Evolutionary conservation across 1,140 invertebrate genomes (phyloP), one percentile per base, ranked within the genome.

Genomic region (Dermatophagoides farinae): DNA sequence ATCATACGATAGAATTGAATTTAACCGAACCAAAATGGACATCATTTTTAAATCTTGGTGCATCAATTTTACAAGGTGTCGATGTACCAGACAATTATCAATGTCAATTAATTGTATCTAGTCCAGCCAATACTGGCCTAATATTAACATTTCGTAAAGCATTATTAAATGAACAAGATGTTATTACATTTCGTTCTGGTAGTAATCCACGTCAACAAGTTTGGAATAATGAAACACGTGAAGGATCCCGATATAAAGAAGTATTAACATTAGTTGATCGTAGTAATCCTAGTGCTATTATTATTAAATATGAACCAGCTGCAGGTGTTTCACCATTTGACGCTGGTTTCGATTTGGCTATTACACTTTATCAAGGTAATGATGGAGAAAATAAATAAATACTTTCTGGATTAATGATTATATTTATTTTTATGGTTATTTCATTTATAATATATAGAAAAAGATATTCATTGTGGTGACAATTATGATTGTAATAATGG

Each of bases 401-500:
- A 20, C 8, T n/a, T n/a, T n/a, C n/a, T n/a, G n/a, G n/a, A n/a
- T n/a, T n/a, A n/a, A n/a, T n/a, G n/a, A n/a, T 10, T 49, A 18
- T 22, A n/a, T n/a, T n/a, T n/a, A n/a, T n/a, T n/a, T n/a, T n/a
- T n/a, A n/a, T n/a, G n/a, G n/a, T n/a, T n/a, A n/a, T n/a, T n/a
- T n/a, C n/a, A n/a, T 37, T 57, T 40, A 6, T 58, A 6, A 16
- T n/a, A n/a, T 47, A 50, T 1, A 60, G 58, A 31, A 22, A 60
- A 60, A 40, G 58, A 47, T 12, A 8, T 20, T 4, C 5, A 8
- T 43, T 40, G 41, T 10, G 41, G 44, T 12, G 23, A 52, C 1
- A n/a, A 49, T 16, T 60, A 49, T 60, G 58, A 60, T 40, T 60
- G 58, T 47, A 14, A 40, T 8, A 60, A 60, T 50, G 22, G 22